A percentile compares a stretch with the other conserved stretches of the same genome.
These are phyloP conservation scores for Ursus arctos DNA, from an alignment of 2,113 vertebrate species.

Conservation along the genomic window DNA sequence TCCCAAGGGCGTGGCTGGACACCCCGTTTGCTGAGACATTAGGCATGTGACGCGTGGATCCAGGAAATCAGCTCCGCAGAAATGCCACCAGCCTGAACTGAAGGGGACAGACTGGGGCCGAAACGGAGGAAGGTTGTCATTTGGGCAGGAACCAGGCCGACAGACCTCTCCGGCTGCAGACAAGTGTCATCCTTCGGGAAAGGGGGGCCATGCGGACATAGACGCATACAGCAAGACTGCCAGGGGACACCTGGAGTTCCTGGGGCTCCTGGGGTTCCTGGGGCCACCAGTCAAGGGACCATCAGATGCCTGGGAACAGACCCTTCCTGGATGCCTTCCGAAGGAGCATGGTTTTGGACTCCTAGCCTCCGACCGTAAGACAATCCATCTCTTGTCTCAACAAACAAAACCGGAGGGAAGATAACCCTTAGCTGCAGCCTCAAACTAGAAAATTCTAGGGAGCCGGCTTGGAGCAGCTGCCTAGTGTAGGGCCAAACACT, in stretches of 20 bases:
- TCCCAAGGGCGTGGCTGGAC: neutral
- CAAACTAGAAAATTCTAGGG: neutral
- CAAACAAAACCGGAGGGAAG: neutral
- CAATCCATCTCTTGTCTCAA: neutral
- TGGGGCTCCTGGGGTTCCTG: too few species aligned
- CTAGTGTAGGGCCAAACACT: neutral
- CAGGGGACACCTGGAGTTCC: neutral
- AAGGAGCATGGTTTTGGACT: neutral
- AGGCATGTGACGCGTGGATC: neutral
- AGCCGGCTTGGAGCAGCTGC: neutral
- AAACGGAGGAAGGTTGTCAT: neutral
- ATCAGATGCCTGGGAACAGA: neutral
- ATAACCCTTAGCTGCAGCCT: neutral
- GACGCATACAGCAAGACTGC: neutral
- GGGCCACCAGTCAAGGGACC: neutral
- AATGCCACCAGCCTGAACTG: neutral
- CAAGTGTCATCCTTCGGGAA: neutral
- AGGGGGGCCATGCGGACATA: neutral
- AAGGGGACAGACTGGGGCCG: neutral
- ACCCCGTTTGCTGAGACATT: neutral
- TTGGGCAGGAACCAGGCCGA: neutral
- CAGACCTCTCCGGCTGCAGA: accelerated
- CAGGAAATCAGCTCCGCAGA: neutral
- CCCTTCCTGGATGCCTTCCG: neutral
- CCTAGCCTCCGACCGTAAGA: neutral